A percentile compares a stretch with the other conserved stretches of the same genome.
phyloP scores from a whole-genome alignment of 2,888 invertebrate species.

The Aethes cnicana region DNA sequence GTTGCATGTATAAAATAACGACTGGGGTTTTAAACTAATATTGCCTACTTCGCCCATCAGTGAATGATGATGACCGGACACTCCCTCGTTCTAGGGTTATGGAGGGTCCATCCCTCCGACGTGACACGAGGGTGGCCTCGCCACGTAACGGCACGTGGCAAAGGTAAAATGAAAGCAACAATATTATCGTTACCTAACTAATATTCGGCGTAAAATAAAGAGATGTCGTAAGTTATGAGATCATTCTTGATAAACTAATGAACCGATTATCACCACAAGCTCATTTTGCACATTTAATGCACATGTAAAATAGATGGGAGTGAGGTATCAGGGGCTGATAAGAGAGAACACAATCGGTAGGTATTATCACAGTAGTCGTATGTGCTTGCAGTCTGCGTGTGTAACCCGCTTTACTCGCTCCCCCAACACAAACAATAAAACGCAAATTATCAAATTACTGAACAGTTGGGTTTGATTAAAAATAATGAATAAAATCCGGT shows the following conservation, averaged over 20 bases:
- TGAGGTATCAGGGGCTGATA: too few species aligned
- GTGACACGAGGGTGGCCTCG: conserved; percentile 43
- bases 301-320: too few species aligned
- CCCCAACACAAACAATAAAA: conserved; percentile 44
- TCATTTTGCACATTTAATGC: conserved; percentile 11
- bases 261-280: conserved; percentile 47
- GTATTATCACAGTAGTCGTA: too few species aligned
- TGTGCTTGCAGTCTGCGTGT: conserved; percentile 28
- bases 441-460: conserved; percentile 49
- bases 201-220: conserved; percentile 20
- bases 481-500: conserved; percentile 35
- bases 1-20: conserved; percentile 42
- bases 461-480: conserved; percentile 40
- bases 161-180: conserved; percentile 50
- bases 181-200: conserved; percentile 31
- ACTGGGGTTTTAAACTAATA: conserved; percentile 53
- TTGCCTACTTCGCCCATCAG: conserved; percentile 49
- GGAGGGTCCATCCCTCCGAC: conserved; percentile 62
- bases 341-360: too few species aligned
- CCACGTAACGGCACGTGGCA: conserved; percentile 46
- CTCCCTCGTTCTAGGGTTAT: conserved; percentile 60
- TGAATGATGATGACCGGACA: conserved; percentile 67
- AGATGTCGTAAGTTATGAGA: conserved; percentile 33
- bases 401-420: conserved; percentile 12
- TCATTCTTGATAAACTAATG: conserved; percentile 55